phyloP scores from a whole-genome alignment of 92 coral and sea anemone genomes.

The Phenganax marumi region DNA sequence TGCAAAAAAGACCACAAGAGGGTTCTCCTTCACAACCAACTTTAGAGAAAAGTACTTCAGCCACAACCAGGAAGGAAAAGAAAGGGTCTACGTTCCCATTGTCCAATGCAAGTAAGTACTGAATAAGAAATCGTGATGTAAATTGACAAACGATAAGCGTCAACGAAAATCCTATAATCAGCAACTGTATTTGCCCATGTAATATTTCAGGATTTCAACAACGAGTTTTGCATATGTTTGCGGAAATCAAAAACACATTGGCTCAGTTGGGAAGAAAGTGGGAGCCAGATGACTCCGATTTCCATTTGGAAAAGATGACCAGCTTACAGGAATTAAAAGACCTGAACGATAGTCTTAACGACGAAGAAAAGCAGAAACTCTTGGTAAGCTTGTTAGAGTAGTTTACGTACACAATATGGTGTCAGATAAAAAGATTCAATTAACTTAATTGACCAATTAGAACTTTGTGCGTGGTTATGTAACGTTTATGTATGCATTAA shows the following conservation, averaged over 20 bases:
- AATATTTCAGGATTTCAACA: not conserved
- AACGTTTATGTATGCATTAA: no score
- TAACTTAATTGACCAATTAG: no score
- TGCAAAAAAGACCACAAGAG: no score
- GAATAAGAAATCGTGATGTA: no score
- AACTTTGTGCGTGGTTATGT: no score
- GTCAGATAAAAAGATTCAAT: no score
- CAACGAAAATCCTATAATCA: no score
- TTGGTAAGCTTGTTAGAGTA: not conserved
- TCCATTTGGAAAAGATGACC: not conserved
- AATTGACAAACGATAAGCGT: no score
- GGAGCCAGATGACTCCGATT: constrained; percentile 1
- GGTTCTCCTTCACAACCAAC: no score
- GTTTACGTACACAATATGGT: no score
- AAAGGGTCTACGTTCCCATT: not conserved
- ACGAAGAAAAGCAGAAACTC: not conserved
- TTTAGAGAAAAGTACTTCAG: no score
- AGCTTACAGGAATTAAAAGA: not conserved
- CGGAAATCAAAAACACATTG: not conserved
- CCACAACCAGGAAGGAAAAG: no score
- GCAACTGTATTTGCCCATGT: not conserved
- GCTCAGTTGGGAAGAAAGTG: not conserved
- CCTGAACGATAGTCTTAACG: not conserved
- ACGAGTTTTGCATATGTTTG: not conserved
- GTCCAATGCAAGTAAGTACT: constrained; percentile 4